Evolutionary conservation across 92 coral and sea anemone species (phyloP).

Genomic region (Phenganax stokvisi): DNA sequence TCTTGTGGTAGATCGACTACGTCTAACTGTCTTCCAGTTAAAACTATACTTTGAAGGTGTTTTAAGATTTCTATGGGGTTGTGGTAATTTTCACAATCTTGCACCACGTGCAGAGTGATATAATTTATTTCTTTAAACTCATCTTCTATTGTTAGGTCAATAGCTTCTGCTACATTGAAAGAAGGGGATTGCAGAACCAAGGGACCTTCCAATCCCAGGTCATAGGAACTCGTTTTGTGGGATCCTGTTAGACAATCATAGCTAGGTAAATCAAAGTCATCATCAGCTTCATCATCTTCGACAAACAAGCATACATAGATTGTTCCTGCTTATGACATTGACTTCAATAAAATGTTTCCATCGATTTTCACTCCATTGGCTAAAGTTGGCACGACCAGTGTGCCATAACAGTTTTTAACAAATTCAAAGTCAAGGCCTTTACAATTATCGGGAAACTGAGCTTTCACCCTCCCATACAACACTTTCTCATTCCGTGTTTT

Average conservation of each 20-base stretch:
- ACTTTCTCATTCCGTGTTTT: conserved; percentile 25
- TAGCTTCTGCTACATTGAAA: conserved; percentile 17
- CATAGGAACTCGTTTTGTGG: no score
- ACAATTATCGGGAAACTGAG: conserved; percentile 61
- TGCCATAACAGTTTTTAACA: conserved; percentile 48
- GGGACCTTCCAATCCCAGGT: no score
- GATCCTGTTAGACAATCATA: no score
- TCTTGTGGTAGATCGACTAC: conserved; percentile 41
- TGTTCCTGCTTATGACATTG: conserved; percentile 39
- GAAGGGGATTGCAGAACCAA: not conserved
- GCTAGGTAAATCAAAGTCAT: no score
- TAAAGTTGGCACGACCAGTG: conserved; percentile 41
- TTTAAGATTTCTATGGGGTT: conserved; percentile 43
- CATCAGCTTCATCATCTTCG: conserved; percentile 15
- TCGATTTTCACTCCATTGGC: conserved; percentile 50
- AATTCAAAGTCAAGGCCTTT: conserved; percentile 53
- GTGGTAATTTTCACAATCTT: conserved; percentile 38
- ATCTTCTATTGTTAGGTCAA: conserved; percentile 23
- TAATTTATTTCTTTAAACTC: conserved; percentile 35
- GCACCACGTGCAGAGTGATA: conserved; percentile 26
- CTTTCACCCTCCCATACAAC: conserved; percentile 44
- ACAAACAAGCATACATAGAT: conserved; percentile 39
- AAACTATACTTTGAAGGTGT: conserved; percentile 43
- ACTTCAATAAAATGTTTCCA: conserved; percentile 47
- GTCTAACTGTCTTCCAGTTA: conserved; percentile 53